Evolutionary conservation across 92 coral and sea anemone species (phyloP).

Genomic region (Porites cylindrica): DNA sequence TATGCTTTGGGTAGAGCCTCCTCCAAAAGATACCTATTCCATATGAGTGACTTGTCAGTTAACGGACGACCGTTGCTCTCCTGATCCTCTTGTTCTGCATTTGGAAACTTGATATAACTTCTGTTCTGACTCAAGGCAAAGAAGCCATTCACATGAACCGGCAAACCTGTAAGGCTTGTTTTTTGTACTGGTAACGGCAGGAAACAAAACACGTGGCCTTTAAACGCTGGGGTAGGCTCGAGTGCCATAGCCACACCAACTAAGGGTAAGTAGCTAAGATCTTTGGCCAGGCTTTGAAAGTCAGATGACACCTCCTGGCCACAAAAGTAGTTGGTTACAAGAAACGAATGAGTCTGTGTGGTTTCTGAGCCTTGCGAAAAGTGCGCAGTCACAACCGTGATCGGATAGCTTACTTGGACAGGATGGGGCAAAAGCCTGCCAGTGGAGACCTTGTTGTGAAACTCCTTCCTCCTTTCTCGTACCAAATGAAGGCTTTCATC

Average conservation of each 20-base stretch:
- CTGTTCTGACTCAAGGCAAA: too few species aligned
- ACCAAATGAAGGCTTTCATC: conserved; percentile 62
- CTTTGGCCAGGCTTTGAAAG: conserved; percentile 30
- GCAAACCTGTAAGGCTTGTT: too few species aligned
- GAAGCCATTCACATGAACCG: too few species aligned
- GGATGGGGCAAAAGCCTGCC: neutral
- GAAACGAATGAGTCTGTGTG: conserved; percentile 20
- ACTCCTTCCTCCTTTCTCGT: conserved; percentile 61
- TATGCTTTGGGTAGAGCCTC: conserved; percentile 59
- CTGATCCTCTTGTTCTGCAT: neutral
- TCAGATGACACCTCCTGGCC: conserved; percentile 48
- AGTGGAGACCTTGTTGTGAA: conserved; percentile 35
- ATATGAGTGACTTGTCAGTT: conserved; percentile 57
- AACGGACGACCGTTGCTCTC: conserved; percentile 14
- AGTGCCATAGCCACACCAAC: conserved; percentile 61
- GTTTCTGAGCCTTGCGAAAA: neutral
- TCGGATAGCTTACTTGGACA: conserved; percentile 36
- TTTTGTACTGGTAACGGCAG: too few species aligned
- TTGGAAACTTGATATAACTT: too few species aligned
- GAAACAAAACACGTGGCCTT: conserved; percentile 15
- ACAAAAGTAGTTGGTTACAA: conserved; percentile 50
- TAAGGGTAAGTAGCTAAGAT: conserved; percentile 59
- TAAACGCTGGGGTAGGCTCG: conserved; percentile 1
- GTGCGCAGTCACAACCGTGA: conserved; percentile 40
- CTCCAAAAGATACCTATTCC: conserved; percentile 60